phyloP scores from a whole-genome alignment of 2,113 vertebrate genomes.

The Aplodontia rufa region DNA sequence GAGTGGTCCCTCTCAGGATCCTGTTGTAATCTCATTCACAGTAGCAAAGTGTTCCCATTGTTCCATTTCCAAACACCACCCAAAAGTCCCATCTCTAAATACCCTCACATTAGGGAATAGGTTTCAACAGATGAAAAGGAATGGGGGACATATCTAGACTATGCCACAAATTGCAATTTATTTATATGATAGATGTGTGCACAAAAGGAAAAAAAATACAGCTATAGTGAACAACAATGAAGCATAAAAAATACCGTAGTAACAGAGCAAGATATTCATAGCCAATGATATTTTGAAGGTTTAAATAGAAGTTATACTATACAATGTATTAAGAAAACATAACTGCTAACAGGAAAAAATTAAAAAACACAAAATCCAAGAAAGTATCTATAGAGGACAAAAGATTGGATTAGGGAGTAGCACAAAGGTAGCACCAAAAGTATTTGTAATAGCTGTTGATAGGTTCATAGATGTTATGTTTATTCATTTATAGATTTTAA shows the following conservation, averaged over 20 bases:
- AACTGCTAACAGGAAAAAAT: not conserved
- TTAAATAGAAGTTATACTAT: slow-evolving; percentile 23
- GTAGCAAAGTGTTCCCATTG: not conserved
- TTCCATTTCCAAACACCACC: not conserved
- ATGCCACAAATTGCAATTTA: not conserved
- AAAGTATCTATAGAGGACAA: not conserved
- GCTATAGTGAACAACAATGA: not conserved
- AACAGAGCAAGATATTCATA: not conserved
- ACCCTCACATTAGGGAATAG: not conserved
- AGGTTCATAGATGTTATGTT: not conserved
- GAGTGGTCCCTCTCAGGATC: not conserved
- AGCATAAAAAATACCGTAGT: not conserved
- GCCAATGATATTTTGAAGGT: not conserved
- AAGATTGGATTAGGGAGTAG: not conserved
- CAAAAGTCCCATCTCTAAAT: not conserved
- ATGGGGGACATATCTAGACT: not conserved
- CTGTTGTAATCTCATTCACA: not conserved
- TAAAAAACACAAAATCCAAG: not conserved
- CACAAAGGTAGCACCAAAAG: not conserved
- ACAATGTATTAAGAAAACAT: not conserved
- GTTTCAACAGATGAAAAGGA: not conserved
- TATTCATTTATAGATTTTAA: not conserved
- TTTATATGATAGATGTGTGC: not conserved
- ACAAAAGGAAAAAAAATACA: not conserved
- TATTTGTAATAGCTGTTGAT: not conserved